Conservation (phyloP, 2,888 invertebrate genomes). For the Morpho achilles region DNA sequence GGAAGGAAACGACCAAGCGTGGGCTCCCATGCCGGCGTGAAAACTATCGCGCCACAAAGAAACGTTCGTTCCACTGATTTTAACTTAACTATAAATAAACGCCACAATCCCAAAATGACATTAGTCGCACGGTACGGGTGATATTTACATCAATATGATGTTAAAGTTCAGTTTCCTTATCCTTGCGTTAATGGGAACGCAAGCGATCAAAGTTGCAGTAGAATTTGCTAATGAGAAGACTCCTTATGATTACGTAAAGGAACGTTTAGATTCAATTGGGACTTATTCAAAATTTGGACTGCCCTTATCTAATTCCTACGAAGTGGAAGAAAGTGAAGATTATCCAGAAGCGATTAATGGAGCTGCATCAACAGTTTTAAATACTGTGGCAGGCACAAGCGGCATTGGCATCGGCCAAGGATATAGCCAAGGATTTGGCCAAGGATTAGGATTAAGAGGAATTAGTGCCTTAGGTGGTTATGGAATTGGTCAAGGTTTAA, state of each 20-base stretch:
- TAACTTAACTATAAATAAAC: conserved; percentile 71
- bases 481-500: conserved; percentile 39
- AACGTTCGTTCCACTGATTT: conserved; percentile 69
- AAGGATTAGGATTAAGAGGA: conserved; percentile 35
- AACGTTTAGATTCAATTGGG: conserved; percentile 55
- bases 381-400: conserved; percentile 55
- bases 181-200: conserved; percentile 45
- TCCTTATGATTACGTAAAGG: conserved; percentile 68
- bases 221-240: conserved; percentile 64
- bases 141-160: conserved; percentile 58
- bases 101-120: conserved; percentile 62
- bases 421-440: conserved; percentile 35
- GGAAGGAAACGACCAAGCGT: conserved; percentile 71
- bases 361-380: conserved; percentile 62
- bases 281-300: conserved; percentile 53
- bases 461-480: conserved; percentile 40
- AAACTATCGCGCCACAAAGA: conserved; percentile 65
- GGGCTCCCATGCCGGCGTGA: conserved; percentile 49
- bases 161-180: conserved; percentile 50
- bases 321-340: conserved; percentile 80
- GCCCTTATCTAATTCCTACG: conserved; percentile 72
- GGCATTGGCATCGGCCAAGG: conserved; percentile 39
- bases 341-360: conserved; percentile 72
- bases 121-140: conserved; percentile 61
- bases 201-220: conserved; percentile 40